Conservation (phyloP, 2,797 vertebrate species). For the Pseudocheirus occidentalis region DNA sequence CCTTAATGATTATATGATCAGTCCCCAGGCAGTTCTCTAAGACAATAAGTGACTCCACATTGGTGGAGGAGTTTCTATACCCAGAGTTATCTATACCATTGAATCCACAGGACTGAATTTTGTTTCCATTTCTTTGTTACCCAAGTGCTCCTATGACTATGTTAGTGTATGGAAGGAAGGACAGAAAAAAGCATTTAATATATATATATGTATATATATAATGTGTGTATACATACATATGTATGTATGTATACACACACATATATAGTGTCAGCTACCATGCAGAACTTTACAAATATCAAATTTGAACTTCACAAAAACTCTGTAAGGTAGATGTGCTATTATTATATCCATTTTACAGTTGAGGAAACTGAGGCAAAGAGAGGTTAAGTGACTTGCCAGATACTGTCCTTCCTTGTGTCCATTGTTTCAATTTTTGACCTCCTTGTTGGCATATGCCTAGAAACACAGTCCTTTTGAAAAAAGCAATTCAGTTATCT, state of each 20-base stretch:
- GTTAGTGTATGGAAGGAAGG: not conserved
- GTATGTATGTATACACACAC: too few relatives aligned
- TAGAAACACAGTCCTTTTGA: conserved; percentile 57
- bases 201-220: too few relatives aligned
- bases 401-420: not conserved
- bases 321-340: not conserved
- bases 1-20: not conserved
- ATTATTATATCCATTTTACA: not conserved
- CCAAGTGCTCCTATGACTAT: not conserved
- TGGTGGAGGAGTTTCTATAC: not conserved
- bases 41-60: not conserved
- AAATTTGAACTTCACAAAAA: not conserved
- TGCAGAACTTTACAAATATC: not conserved
- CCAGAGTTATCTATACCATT: not conserved
- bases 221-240: too few relatives aligned
- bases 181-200: not conserved
- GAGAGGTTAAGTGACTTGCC: not conserved
- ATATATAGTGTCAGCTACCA: not conserved
- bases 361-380: not conserved
- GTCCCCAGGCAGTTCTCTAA: not conserved
- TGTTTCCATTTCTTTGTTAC: not conserved
- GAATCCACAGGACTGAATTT: not conserved
- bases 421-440: not conserved
- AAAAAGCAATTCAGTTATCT: not conserved
- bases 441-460: not conserved